Base-by-base conservation (phyloP, 2,888 invertebrate species). In the Minunthozetes semirufus region DNA sequence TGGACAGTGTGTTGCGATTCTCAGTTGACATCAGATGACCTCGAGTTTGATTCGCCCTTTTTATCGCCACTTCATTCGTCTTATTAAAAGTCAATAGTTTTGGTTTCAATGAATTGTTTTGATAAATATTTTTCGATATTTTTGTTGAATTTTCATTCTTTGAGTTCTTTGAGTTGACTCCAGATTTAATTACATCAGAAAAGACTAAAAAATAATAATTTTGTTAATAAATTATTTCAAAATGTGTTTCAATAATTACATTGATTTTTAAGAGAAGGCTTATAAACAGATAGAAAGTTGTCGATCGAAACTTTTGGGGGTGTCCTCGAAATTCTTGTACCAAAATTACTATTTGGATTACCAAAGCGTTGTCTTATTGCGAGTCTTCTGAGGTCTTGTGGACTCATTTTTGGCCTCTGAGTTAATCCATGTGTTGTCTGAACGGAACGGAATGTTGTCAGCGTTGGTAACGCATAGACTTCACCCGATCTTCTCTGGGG, bases 301-400 rank as follows among this genome's bases (percentile, higher is more conserved):
- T 68, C 68, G 13, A 68, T 68, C 6, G 68, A 68, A n/a, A 46
- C 68, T 42, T 22, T 68, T 4, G 68, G 68, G 1, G 68, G 68
- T 19, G 46, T 61, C n/a, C 33, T 13, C 9, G 61, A 42, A 19
- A 68, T 22, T 68, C 68, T 68, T 1, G n/a, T 3, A 3, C 68
- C 68, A 15, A 68, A 68, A 1, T 38, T n/a, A 9, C 6, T 2
- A 8, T 33, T 17, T 3, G 29, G 3, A 0, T 61, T 3, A 33
- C 61, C 61, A 22, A 61, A 61, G 1, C 33, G 61, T 33, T 61
- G 29, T 61, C 33, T 61, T 3, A 68, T 38, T 0, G 68, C 68
- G 5, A 42, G 42, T 42, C 68, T 2, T 42, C 68, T 27, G 4
- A 22, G 11, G n/a, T 68, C 63, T 61, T 6, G 15, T 3, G 61